Evolutionary conservation across 2,113 vertebrate species (phyloP), one percentile per base, ranked within the genome.

Genomic region (Pteropus alecto): DNA sequence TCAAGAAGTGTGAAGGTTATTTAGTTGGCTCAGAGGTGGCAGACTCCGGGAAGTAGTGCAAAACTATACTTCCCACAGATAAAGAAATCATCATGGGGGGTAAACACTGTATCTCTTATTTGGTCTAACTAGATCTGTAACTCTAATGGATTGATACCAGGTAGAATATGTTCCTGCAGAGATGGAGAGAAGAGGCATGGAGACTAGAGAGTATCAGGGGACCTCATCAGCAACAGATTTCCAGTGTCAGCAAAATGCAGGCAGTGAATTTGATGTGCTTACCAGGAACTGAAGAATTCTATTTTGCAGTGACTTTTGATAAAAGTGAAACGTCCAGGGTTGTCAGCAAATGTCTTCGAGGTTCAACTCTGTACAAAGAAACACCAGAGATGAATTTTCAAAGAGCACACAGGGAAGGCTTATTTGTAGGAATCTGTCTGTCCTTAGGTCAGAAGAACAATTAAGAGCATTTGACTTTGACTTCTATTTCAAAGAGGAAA

Each of bases 81-180:
- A 85, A 68, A 68, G 30, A 9, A 95, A 58, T 28, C 56, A 33
- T 68, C 33, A 38, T 51, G 13, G 79, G 33, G 26, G 43, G 9
- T 24, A 76, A 92, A 86, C 5, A 73, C 12, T 41, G 1, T 54
- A 18, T 60, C 7, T 86, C 51, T 48, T 58, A 35, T 82, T 94
- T 87, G 48, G 65, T 92, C 87, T 83, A 89, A 83, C 41, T 38
- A 87, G 74, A 82, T 83, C 82, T 73, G 24, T 86, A 90, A 85
- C 35, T 26, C 67, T 38, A 60, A 26, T 70, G 48, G 7, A 2
- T 81, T 85, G 30, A 16, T 2, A 78, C n/a, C 9, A 46, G 26
- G 22, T 14, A 65, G 71, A 86, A 58, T 86, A 77, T 61, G 5
- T 35, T 87, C 22, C 30, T 10, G 67, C 8, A 46, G 58, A 90